phyloP scores from a whole-genome alignment of 30 jellyfish, hydroid and myxozoan species.

The Catostylus mosaicus region DNA sequence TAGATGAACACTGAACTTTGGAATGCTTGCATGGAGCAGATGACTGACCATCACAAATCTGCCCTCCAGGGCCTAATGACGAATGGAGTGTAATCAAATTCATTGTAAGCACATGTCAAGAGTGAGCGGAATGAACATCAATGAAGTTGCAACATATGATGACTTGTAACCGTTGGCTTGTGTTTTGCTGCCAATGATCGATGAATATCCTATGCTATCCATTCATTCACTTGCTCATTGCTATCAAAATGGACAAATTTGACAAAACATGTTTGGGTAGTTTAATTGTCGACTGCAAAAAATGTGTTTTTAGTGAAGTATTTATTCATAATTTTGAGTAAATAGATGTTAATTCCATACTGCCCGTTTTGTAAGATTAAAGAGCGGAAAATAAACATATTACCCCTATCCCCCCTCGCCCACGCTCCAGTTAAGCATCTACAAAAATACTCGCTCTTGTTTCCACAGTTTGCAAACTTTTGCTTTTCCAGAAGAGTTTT shows the following conservation, averaged over 20 bases:
- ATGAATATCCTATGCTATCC: not conserved
- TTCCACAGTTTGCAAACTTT: too few relatives aligned
- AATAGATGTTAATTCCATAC: too few relatives aligned
- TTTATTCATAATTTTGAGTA: not conserved
- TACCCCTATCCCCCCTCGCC: too few relatives aligned
- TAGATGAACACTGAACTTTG: slow-evolving; percentile 65
- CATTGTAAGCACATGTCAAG: not conserved
- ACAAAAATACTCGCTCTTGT: too few relatives aligned
- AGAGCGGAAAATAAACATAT: too few relatives aligned
- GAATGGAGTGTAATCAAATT: slow-evolving; percentile 37
- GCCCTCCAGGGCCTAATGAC: slow-evolving; percentile 48
- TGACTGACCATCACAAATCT: slow-evolving; percentile 47
- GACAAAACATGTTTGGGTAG: not conserved
- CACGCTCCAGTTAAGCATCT: too few relatives aligned
- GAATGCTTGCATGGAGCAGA: slow-evolving; percentile 59
- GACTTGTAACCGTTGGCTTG: not conserved
- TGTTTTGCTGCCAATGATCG: slow-evolving; percentile 1
- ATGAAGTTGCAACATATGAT: not conserved
- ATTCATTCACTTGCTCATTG: not conserved
- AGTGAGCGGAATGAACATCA: not conserved
- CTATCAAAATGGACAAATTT: not conserved
- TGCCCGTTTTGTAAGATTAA: too few relatives aligned
- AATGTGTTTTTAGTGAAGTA: not conserved
- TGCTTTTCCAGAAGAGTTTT: too few relatives aligned
- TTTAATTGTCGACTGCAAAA: not conserved